These are phyloP conservation scores for Phoxinus phoxinus DNA, from an alignment of 2,113 vertebrate genomes.

Conservation along the genomic window DNA sequence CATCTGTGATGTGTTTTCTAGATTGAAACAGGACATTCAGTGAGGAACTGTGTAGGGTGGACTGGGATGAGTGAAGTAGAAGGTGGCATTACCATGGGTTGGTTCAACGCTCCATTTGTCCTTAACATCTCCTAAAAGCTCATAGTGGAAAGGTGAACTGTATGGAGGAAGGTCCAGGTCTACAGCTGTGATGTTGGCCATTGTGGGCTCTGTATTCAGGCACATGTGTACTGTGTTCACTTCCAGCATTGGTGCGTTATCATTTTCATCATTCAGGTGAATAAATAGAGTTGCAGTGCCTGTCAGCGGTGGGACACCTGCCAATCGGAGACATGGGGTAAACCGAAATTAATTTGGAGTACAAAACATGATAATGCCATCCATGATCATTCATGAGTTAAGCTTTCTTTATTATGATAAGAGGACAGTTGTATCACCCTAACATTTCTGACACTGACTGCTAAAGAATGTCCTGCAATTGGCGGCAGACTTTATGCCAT, in stretches of 20 bases:
- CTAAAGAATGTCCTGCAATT: too few species aligned
- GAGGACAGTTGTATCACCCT: too few species aligned
- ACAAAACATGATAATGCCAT: not conserved
- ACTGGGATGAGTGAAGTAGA: not conserved
- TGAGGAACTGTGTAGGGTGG: not conserved
- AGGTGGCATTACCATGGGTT: conserved; percentile 27
- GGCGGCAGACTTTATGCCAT: too few species aligned
- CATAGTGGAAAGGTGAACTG: conserved; percentile 47
- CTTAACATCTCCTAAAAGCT: conserved; percentile 28
- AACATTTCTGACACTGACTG: too few species aligned
- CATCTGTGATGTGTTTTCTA: not conserved
- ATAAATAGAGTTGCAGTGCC: conserved; percentile 49
- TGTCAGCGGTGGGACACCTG: conserved; percentile 68
- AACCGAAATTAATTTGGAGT: not conserved
- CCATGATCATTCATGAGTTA: not conserved
- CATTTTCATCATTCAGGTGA: conserved; percentile 45
- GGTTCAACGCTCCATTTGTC: conserved; percentile 56
- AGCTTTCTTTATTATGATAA: too few species aligned
- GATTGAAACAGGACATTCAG: not conserved
- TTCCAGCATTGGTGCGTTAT: conserved; percentile 33
- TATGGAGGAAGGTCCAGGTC: conserved; percentile 48
- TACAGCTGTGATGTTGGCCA: conserved; percentile 36
- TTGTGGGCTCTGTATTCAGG: not conserved
- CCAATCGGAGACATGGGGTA: conserved; percentile 2
- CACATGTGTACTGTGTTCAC: conserved; percentile 9